Evolutionary conservation across 2,113 vertebrate genomes (phyloP).

Genomic region (Acanthisitta chloris): DNA sequence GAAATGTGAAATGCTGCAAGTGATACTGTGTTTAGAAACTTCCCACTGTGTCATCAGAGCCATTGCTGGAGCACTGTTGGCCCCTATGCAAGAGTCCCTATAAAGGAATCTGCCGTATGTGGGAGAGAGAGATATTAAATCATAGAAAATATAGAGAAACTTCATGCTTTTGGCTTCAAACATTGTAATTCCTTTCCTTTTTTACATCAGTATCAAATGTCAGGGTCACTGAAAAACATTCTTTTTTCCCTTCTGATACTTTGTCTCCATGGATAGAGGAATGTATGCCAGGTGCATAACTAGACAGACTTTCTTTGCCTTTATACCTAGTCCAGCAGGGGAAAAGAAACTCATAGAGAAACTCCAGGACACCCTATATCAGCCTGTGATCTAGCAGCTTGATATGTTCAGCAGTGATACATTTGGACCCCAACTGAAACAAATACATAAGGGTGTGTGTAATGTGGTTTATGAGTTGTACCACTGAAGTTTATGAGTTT

Average conservation of each 20-base stretch:
- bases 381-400: background rate
- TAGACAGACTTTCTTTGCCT: constrained; percentile 31
- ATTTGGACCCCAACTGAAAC: background rate
- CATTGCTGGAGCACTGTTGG: background rate
- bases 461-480: background rate
- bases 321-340: background rate
- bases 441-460: fast-evolving
- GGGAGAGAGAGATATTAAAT: constrained; percentile 7
- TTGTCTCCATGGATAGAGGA: constrained; percentile 23
- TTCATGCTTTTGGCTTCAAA: constrained; percentile 9
- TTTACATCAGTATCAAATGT: constrained; percentile 54
- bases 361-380: background rate
- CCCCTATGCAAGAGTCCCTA: background rate
- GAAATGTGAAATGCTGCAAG: background rate
- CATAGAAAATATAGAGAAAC: constrained; percentile 41
- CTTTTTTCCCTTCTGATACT: constrained; percentile 17
- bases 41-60: background rate
- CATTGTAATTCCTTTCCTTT: constrained; percentile 4
- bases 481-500: background rate
- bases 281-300: constrained; percentile 23
- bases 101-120: background rate
- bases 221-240: constrained; percentile 57
- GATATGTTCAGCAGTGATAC: background rate
- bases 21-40: background rate
- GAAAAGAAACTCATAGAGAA: background rate